Conservation (phyloP, 2,888 invertebrate species). For the Amiota communis region DNA sequence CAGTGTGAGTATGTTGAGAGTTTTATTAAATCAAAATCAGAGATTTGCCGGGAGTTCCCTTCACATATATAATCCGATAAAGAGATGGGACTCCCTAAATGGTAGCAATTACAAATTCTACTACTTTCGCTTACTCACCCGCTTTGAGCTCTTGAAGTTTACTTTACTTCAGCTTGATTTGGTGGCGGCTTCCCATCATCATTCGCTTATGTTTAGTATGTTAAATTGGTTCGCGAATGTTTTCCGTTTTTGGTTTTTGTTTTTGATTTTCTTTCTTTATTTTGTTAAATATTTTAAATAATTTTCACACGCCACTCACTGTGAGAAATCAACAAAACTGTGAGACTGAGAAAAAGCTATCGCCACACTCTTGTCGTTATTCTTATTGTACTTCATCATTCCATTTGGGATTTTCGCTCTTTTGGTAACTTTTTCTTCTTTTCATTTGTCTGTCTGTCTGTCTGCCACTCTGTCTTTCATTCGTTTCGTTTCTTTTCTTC, state of each 20-base stretch:
- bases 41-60: neutral
- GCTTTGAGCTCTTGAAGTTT: neutral
- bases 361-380: neutral
- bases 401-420: no score
- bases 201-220: neutral
- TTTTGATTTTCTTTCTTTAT: neutral
- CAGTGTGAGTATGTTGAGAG: neutral
- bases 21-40: slow-evolving; percentile 3
- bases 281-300: slow-evolving; percentile 57
- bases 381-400: no score
- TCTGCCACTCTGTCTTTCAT: neutral
- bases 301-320: slow-evolving; percentile 64
- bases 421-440: no score
- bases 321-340: slow-evolving; percentile 48
- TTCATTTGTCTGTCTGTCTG: neutral
- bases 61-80: neutral
- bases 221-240: slow-evolving; percentile 20
- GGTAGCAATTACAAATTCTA: slow-evolving; percentile 21
- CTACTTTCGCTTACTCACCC: neutral
- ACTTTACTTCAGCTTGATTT: neutral
- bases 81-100: neutral
- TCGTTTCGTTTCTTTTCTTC: neutral
- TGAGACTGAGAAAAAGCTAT: slow-evolving; percentile 61
- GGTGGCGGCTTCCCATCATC: no score
- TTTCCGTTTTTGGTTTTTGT: neutral